Base-by-base conservation (phyloP, 1,140 invertebrate genomes). In the Ganaspis sp. region DNA sequence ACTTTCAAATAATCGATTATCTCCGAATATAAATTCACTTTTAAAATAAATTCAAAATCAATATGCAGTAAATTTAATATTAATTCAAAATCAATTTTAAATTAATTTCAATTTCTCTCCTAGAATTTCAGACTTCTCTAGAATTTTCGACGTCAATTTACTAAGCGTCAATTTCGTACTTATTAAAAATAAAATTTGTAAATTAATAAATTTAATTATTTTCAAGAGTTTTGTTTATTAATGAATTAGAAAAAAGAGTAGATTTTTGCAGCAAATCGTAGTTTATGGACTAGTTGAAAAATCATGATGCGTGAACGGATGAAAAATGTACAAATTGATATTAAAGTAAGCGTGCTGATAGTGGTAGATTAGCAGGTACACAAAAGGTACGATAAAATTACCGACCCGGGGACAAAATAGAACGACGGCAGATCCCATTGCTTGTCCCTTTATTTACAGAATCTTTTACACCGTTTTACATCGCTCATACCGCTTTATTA, bases 401-500 rank as follows among this genome's bases (percentile, higher is more conserved):
- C 23, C 23, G 58, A 64, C 58, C 58, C 23, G 58, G 23, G 58
- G 58, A n/a, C 23, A 64, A 64, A 64, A 64, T 29, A 29, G 58
- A 29, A 64, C 15, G 58, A 64, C 58, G 58, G 58, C 58, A 64
- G 58, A 64, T 64, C 15, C 58, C 23, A 64, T 64, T 64, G 58
- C 23, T 64, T 64, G 58, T 64, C 58, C 58, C 23, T n/a, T 64
- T 64, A 64, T 64, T 64, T 64, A 64, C 58, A 64, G 58, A 64
- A 64, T 64, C 58, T 74, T 78, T 78, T 78, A 78, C 73, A 78
- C 74, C 38, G 53, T 72, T 72, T 78, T 78, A 80, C 70, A 70
- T 9, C 34, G 9, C 54, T 64, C 38, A 69, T 9, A 38, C 21
- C 21, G 54, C 6, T 76, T 72, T 64, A 29, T 64, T 64, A 64